Evolutionary conservation across 2,888 invertebrate genomes (phyloP).

Genomic region (Pollenia angustigena): DNA sequence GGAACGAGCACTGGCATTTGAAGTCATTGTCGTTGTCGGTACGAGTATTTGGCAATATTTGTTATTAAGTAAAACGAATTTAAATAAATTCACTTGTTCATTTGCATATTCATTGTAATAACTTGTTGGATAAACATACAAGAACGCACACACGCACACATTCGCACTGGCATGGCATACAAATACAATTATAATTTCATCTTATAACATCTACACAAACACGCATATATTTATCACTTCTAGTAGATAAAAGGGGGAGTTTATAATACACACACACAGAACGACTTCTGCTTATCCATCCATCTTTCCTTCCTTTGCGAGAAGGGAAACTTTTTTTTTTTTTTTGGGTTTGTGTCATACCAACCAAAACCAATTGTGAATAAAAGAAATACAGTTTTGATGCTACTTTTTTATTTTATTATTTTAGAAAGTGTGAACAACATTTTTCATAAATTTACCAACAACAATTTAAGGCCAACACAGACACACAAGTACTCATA

Average conservation of each 20-base stretch:
- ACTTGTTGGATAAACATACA: conserved; percentile 61
- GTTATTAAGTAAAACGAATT: conserved; percentile 58
- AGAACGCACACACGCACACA: conserved; percentile 25
- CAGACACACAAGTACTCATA: conserved; percentile 72
- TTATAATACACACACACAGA: conserved; percentile 1
- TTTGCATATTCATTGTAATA: conserved; percentile 67
- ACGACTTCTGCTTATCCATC: conserved; percentile 1
- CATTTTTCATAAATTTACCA: conserved; percentile 82
- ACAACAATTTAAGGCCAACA: conserved; percentile 74
- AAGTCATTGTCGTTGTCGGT: conserved; percentile 23
- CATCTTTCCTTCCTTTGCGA: not conserved
- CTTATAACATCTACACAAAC: conserved; percentile 17
- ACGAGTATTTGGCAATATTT: conserved; percentile 42
- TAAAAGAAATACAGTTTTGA: conserved; percentile 59
- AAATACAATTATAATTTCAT: conserved; percentile 65
- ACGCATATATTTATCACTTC: not conserved
- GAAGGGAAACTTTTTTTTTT: conserved; percentile 12
- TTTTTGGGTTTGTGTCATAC: conserved; percentile 36
- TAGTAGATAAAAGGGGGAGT: not conserved
- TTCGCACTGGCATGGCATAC: conserved; percentile 15
- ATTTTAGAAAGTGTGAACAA: conserved; percentile 81
- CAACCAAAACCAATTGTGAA: conserved; percentile 69
- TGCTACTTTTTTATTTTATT: conserved; percentile 47
- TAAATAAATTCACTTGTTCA: conserved; percentile 68
- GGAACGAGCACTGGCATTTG: not conserved